Base-by-base conservation (phyloP, 2,797 vertebrate genomes). In the Scolopax bukidnonensis region DNA sequence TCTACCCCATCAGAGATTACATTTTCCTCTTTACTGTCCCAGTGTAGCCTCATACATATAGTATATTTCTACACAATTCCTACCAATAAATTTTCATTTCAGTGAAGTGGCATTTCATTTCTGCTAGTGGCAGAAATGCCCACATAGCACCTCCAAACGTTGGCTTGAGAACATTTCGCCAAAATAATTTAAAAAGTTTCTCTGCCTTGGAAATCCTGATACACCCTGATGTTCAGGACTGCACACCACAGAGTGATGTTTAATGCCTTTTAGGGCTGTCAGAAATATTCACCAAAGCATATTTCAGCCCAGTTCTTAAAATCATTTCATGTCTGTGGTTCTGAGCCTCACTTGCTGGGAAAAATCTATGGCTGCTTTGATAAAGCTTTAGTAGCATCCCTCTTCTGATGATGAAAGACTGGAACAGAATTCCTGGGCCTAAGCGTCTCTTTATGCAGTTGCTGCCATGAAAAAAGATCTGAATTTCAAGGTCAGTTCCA, bases 401-500 rank as follows among this genome's bases (percentile, higher is more conserved):
- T 84, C 12, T 45, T 60, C 48, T 43, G 68, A 87, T 61, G 48
- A 85, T 41, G 56, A 85, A 87, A 64, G 60, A 77, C 32, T 11
- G 27, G 68, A 89, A 80, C 17, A 61, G 38, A 25, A 71, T 94
- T 91, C 65, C 81, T 74, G 36, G 78, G 45, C 33, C 63, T 73
- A 32, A 81, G 32, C 20, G 25, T 64, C 50, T 50, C 80, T 83
- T 56, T 90, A 63, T 71, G 43, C 38, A 74, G 45, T 43, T 92
- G 25, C 47, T 90, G 81, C 67, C 47, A 27, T 36, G 68, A 93
- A 90, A 41, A 73, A 79, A 95, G 76, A 76, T 24, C 20, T 78
- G 40, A 90, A 87, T 87, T 87, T 93, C 81, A 70, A 91, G 76
- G 59, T 94, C 69, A 32, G 12, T 27, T 83, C n/a, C 50, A 74